Evolutionary conservation across 2,113 vertebrate genomes (phyloP).

Genomic region (Perca schrenkii): DNA sequence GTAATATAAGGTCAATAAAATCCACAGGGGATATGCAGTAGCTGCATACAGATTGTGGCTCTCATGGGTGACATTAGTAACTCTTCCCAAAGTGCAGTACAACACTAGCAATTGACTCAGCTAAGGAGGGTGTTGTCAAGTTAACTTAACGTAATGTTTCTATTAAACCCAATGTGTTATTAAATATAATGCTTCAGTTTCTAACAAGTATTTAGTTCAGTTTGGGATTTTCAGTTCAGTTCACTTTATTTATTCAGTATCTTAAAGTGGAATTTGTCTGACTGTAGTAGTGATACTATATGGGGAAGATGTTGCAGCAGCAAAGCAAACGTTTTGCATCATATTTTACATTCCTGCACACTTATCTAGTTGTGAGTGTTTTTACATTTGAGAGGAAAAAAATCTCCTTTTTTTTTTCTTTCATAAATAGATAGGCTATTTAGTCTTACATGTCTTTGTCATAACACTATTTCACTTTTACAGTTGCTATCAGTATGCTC

Average conservation of each 20-base stretch:
- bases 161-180: slow-evolving; percentile 3
- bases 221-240: not conserved
- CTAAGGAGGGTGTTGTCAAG: slow-evolving; percentile 3
- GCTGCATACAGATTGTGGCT: slow-evolving; percentile 14
- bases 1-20: slow-evolving; percentile 6
- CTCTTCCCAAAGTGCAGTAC: slow-evolving; percentile 6
- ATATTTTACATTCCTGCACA: not conserved
- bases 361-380: too few species aligned
- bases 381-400: not conserved
- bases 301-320: not conserved
- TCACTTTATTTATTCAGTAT: not conserved
- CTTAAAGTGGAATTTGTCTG: not conserved
- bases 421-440: not conserved
- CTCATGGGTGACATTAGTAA: slow-evolving; percentile 27
- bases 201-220: not conserved
- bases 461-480: not conserved
- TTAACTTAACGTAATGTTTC: slow-evolving; percentile 15
- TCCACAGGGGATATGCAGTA: slow-evolving; percentile 4
- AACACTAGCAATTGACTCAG: slow-evolving; percentile 1
- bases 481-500: not conserved
- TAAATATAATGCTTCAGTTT: not conserved
- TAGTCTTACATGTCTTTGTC: not conserved
- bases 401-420: not conserved
- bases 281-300: not conserved
- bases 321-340: not conserved